phyloP scores from a whole-genome alignment of 2,888 invertebrate genomes.

The Baccha elongata region DNA sequence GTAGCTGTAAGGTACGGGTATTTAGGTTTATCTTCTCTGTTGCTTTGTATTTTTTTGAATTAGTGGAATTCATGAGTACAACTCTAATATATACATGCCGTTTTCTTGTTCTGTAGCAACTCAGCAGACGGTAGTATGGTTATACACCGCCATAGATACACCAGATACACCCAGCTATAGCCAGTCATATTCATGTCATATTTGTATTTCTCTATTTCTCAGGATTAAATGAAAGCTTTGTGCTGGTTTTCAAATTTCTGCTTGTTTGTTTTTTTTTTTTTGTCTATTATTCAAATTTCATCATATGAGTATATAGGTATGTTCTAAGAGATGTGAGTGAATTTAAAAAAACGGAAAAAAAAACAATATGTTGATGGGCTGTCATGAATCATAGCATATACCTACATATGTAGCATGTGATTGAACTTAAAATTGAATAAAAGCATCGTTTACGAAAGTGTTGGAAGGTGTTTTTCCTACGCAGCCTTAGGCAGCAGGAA shows the following conservation, averaged over 20 bases:
- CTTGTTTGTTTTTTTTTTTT: background rate
- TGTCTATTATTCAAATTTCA: background rate
- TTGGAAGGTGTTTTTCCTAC: background rate
- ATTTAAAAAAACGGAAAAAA: background rate
- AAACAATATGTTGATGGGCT: background rate
- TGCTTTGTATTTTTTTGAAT: slow-evolving; percentile 11
- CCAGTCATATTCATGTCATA: background rate
- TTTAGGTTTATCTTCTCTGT: slow-evolving; percentile 6
- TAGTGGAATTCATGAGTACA: slow-evolving; percentile 20
- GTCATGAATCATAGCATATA: background rate
- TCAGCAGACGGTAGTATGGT: background rate
- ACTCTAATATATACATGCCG: slow-evolving; percentile 5
- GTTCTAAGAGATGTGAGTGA: background rate
- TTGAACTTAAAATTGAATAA: background rate
- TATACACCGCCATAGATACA: background rate
- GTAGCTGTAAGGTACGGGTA: background rate
- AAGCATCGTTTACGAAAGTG: background rate
- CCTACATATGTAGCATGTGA: too few species aligned
- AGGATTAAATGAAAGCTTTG: background rate
- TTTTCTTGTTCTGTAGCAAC: slow-evolving; percentile 12
- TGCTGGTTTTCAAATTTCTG: background rate
- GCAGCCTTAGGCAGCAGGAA: background rate
- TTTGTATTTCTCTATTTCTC: background rate
- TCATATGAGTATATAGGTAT: background rate
- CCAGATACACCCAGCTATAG: background rate